These are phyloP conservation scores for Sakesphorus luctuosus DNA, from an alignment of 2,113 vertebrate species.

Conservation along the genomic window DNA sequence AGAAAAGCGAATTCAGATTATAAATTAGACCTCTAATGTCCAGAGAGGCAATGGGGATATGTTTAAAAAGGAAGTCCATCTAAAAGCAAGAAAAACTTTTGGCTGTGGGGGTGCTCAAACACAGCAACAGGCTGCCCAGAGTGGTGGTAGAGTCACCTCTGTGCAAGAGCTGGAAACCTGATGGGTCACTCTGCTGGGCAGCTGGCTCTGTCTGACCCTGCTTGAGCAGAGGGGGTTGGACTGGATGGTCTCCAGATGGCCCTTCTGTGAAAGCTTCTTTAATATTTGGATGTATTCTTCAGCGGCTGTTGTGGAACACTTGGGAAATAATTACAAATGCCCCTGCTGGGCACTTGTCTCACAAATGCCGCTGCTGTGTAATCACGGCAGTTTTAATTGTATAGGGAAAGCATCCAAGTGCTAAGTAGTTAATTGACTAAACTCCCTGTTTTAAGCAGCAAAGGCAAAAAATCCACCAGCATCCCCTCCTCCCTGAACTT, in stretches of 20 bases:
- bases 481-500: too few species aligned
- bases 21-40: neutral
- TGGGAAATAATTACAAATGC: constrained; percentile 32
- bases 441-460: neutral
- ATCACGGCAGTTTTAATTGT: constrained; percentile 5
- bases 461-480: neutral
- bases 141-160: neutral
- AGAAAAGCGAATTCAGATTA: neutral
- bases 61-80: neutral
- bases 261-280: neutral
- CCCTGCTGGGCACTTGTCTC: constrained; percentile 17
- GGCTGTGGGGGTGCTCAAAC: neutral
- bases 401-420: constrained; percentile 15
- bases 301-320: constrained; percentile 9
- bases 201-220: neutral
- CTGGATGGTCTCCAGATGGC: neutral
- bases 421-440: constrained; percentile 50
- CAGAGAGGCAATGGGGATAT: neutral
- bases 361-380: neutral
- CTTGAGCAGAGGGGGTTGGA: neutral
- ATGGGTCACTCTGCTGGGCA: neutral
- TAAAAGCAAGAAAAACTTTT: neutral
- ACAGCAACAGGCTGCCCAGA: neutral
- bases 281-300: neutral
- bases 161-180: fast-evolving